Conservation (phyloP, 2,797 vertebrate genomes). For the Ctenopoma multispine region DNA sequence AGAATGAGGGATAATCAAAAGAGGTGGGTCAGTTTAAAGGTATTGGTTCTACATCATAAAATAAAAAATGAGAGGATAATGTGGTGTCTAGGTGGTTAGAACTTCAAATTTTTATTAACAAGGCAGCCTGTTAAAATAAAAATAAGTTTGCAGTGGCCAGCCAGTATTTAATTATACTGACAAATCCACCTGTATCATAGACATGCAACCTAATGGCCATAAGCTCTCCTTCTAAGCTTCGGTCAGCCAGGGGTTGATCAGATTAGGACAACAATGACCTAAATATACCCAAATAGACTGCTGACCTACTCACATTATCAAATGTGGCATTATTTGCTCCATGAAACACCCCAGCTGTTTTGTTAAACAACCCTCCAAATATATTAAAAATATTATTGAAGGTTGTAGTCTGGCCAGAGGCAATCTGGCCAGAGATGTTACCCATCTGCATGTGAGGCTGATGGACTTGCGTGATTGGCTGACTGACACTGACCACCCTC, state of each 20-base stretch:
- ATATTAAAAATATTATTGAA: conserved; percentile 68
- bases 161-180: conserved; percentile 56
- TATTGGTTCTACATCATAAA: conserved; percentile 26
- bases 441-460: conserved; percentile 68
- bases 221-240: conserved; percentile 68
- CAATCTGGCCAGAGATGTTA: conserved; percentile 63
- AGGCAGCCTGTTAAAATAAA: conserved; percentile 27
- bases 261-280: conserved; percentile 76
- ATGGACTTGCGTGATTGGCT: conserved; percentile 60
- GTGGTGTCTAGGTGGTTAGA: not conserved
- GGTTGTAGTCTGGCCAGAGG: conserved; percentile 57
- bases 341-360: conserved; percentile 68
- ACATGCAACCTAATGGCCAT: conserved; percentile 55
- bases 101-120: conserved; percentile 26
- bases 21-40: conserved; percentile 24
- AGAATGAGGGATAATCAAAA: not conserved
- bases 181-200: conserved; percentile 71
- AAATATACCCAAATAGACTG: conserved; percentile 70
- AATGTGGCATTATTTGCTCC: conserved; percentile 62
- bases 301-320: conserved; percentile 59
- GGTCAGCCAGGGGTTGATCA: conserved; percentile 68
- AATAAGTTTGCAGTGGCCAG: conserved; percentile 14
- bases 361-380: conserved; percentile 63
- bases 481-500: conserved; percentile 62
- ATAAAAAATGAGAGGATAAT: conserved; percentile 1